Conservation (phyloP, 2,888 invertebrate species). For the Hirtodrosophila duncani region DNA sequence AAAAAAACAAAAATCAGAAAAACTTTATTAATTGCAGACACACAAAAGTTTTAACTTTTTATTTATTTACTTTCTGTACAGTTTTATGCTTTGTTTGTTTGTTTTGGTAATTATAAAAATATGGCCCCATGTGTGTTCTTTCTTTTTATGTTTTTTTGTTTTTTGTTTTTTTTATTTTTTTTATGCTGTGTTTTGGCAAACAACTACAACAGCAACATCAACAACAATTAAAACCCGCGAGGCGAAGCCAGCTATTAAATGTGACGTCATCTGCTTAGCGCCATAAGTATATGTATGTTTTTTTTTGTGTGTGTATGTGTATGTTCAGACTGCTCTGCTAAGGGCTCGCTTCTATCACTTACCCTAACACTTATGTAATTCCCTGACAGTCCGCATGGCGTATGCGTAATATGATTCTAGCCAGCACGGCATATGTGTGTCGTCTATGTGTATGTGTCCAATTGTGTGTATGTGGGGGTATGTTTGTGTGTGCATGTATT, state of each 20-base stretch:
- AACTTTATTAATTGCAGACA: conserved; percentile 62
- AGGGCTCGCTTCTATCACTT: too few relatives aligned
- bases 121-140: conserved; percentile 19
- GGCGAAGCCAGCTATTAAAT: conserved; percentile 16
- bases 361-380: conserved; percentile 12
- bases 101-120: conserved; percentile 70
- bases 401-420: conserved; percentile 43
- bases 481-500: conserved; percentile 13
- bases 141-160: neutral
- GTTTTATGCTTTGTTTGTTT: conserved; percentile 43
- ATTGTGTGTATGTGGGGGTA: neutral
- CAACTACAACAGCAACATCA: conserved; percentile 10
- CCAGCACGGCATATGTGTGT: neutral
- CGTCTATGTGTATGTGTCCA: neutral
- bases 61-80: conserved; percentile 16
- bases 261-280: conserved; percentile 10
- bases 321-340: too few relatives aligned
- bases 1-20: conserved; percentile 37
- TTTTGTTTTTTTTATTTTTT: conserved; percentile 18
- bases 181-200: conserved; percentile 18
- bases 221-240: conserved; percentile 8
- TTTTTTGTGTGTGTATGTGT: too few relatives aligned
- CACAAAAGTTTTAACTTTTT: conserved; percentile 39
- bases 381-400: conserved; percentile 31
- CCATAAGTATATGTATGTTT: conserved; percentile 34